Evolutionary conservation across 2,797 vertebrate genomes (phyloP).

Genomic region (Oryzias sinensis): DNA sequence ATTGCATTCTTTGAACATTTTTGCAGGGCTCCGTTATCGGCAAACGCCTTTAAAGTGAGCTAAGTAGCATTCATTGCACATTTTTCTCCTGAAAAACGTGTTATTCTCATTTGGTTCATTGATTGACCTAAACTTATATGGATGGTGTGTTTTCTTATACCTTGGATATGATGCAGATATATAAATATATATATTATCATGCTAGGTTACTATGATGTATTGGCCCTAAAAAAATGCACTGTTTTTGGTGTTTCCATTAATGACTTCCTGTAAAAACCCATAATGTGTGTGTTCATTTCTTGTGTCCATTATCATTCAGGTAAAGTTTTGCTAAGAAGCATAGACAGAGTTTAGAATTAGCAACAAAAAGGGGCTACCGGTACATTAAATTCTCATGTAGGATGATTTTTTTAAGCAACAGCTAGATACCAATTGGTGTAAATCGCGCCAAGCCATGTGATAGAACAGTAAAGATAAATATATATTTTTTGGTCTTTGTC

Average conservation of each 20-base stretch:
- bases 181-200: constrained; percentile 53
- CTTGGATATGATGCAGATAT: constrained; percentile 54
- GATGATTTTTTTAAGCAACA: no score
- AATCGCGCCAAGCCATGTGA: no score
- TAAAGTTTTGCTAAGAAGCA: constrained; percentile 39
- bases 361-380: constrained; percentile 2
- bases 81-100: constrained; percentile 39
- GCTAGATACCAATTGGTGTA: no score
- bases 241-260: constrained; percentile 43
- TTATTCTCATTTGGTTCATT: constrained; percentile 17
- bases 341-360: constrained; percentile 56
- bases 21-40: constrained; percentile 4
- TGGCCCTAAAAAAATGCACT: constrained; percentile 37
- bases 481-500: no score
- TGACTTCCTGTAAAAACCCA: constrained; percentile 46
- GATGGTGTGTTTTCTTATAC: constrained; percentile 60
- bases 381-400: background rate
- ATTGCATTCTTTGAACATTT: constrained; percentile 13
- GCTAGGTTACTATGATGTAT: constrained; percentile 66
- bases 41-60: constrained; percentile 13
- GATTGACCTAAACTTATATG: constrained; percentile 60
- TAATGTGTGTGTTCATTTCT: constrained; percentile 44
- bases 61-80: constrained; percentile 57
- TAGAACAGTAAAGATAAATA: no score
- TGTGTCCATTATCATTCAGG: constrained; percentile 39